Evolutionary conservation across 2,797 vertebrate genomes (phyloP).

Genomic region (Stomatorhinus walkeri): DNA sequence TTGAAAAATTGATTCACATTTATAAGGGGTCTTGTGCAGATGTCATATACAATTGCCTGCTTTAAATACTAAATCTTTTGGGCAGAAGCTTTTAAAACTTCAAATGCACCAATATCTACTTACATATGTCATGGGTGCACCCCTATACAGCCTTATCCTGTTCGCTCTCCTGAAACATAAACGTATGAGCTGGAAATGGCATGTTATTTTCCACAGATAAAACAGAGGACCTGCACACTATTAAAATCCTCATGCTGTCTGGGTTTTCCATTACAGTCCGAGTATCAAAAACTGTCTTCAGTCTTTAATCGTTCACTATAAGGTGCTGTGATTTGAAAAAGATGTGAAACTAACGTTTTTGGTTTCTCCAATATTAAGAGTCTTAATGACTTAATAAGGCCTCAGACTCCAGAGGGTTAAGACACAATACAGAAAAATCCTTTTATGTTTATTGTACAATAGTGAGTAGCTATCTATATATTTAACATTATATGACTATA

Average conservation of each 20-base stretch:
- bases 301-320: constrained; percentile 18
- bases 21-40: constrained; percentile 52
- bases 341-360: background rate
- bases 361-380: background rate
- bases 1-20: constrained; percentile 61
- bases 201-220: constrained; percentile 46
- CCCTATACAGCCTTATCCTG: constrained; percentile 53
- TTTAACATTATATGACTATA: background rate
- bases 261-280: constrained; percentile 55
- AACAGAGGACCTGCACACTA: constrained; percentile 45
- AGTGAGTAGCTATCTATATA: background rate
- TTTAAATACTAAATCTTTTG: constrained; percentile 64
- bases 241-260: constrained; percentile 54
- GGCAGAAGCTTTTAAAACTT: constrained; percentile 73
- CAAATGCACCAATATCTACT: constrained; percentile 66
- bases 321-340: background rate
- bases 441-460: background rate
- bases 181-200: constrained; percentile 46
- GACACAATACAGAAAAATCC: background rate
- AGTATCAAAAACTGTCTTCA: constrained; percentile 21
- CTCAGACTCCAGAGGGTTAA: background rate
- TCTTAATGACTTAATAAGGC: background rate
- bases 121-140: constrained; percentile 61
- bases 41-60: constrained; percentile 53
- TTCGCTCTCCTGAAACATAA: constrained; percentile 40